Evolutionary conservation across 37 sponge, comb jelly and placozoan genomes (phyloP), one percentile per base, ranked within the genome.

Genomic region (Chondrosia reniformis): DNA sequence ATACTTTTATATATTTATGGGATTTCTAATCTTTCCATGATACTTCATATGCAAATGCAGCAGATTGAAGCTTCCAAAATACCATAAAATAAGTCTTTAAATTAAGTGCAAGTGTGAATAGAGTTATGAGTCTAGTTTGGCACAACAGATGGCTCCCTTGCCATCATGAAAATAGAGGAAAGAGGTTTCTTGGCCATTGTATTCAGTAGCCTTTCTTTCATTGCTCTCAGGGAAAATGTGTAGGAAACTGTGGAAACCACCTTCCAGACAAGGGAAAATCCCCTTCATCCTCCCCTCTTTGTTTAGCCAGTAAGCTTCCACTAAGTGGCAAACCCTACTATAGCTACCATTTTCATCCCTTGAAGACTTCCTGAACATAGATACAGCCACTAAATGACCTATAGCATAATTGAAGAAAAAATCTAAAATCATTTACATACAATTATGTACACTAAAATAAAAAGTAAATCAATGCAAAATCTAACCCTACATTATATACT

Each of bases 301-400:
- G 2, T 63, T 73, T 15, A 86, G 54, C 87, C 87, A 86, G 81
- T 86, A 86, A n/a, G n/a, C n/a, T n/a, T n/a, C n/a, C n/a, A n/a
- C n/a, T n/a, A n/a, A n/a, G n/a, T n/a, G n/a, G n/a, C n/a, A n/a
- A n/a, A n/a, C n/a, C n/a, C n/a, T n/a, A n/a, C n/a, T n/a, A n/a
- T n/a, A n/a, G n/a, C n/a, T n/a, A n/a, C n/a, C n/a, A n/a, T n/a
- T n/a, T n/a, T n/a, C n/a, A n/a, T n/a, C n/a, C n/a, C n/a, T n/a
- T n/a, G n/a, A n/a, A n/a, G n/a, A n/a, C n/a, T n/a, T n/a, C n/a
- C n/a, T n/a, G n/a, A n/a, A n/a, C n/a, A n/a, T n/a, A n/a, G n/a
- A n/a, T n/a, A n/a, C n/a, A n/a, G n/a, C n/a, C n/a, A n/a, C n/a
- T n/a, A n/a, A n/a, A n/a, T n/a, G n/a, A n/a, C n/a, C n/a, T n/a